Base-by-base conservation (phyloP, 2,888 invertebrate species). In the Caenorhabditis virilis region DNA sequence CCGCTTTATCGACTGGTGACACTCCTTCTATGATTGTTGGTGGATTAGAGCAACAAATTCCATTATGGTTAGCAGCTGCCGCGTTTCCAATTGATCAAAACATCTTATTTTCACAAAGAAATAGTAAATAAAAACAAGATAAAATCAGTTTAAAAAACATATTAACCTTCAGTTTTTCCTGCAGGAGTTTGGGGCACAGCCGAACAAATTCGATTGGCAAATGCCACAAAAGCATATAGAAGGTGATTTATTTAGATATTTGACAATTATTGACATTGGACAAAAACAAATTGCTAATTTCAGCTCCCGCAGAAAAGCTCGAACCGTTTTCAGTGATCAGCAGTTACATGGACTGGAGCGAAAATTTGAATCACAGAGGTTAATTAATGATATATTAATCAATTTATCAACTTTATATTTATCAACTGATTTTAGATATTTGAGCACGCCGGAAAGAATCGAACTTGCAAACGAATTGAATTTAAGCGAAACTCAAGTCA, bases 181-280 rank as follows among this genome's bases (percentile, higher is more conserved):
- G n/a, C n/a, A n/a, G 64, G 65, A 26, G 50, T 76, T 9, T 76
- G 76, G 76, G 61, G 63, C 11, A 53, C 72, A 11, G 59, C 66
- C 6, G 76, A 70, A 55, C 58, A 72, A 38, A 58, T 77, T 13
- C 59, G 74, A 23, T 30, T 75, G 9, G 69, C 70, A 55, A 80
- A 81, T 30, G 82, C 84, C 0, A 87, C 92, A 72, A 93, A 95
- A 83, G 94, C 95, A 82, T 95, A 95, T 84, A 88, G 97, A 1
- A 68, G 72, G 54, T 47, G 41, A 41, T 20, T 5, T 38, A 11
- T 23, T 33, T 33, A n/a, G 26, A 47, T 6, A 26, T 38, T 20
- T 6, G 38, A 16, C 9, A 15, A 18, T 7, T 26, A 47, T 42
- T 52, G 30, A 50, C 47, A 47, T 58, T 58, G 54, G 49, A 58